phyloP scores from a whole-genome alignment of 2,113 vertebrate species.

The Lophochroa leadbeateri region DNA sequence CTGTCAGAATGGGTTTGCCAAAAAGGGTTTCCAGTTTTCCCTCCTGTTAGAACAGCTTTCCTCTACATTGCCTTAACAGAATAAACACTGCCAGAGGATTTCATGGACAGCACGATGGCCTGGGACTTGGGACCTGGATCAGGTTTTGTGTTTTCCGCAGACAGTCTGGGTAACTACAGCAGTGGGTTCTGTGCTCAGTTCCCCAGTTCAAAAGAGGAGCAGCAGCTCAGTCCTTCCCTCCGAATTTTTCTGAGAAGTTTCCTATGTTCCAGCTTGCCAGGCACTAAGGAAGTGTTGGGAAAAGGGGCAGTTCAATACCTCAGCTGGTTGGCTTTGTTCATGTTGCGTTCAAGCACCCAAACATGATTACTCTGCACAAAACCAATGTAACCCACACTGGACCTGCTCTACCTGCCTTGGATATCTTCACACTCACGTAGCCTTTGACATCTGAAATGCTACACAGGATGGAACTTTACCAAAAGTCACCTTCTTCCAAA shows the following conservation, averaged over 20 bases:
- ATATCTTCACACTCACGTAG: not conserved
- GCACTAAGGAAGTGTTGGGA: not conserved
- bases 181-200: not conserved
- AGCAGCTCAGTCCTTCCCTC: not conserved
- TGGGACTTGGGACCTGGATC: not conserved
- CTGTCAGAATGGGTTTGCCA: not conserved
- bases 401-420: not conserved
- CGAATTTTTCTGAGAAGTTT: not conserved
- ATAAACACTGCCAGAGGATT: slow-evolving; percentile 1
- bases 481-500: not conserved
- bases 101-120: not conserved
- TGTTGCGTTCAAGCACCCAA: slow-evolving; percentile 9
- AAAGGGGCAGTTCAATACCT: not conserved
- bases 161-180: not conserved
- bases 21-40: slow-evolving; percentile 11
- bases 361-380: not conserved
- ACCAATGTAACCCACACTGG: not conserved
- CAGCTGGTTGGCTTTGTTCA: not conserved
- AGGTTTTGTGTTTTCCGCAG: not conserved
- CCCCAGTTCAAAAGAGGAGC: not conserved
- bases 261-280: not conserved
- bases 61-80: not conserved
- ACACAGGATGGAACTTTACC: not conserved
- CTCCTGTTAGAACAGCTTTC: slow-evolving; percentile 16
- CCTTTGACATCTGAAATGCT: slow-evolving; percentile 6